phyloP scores from a whole-genome alignment of 1,140 invertebrate genomes.

The Battus philenor region DNA sequence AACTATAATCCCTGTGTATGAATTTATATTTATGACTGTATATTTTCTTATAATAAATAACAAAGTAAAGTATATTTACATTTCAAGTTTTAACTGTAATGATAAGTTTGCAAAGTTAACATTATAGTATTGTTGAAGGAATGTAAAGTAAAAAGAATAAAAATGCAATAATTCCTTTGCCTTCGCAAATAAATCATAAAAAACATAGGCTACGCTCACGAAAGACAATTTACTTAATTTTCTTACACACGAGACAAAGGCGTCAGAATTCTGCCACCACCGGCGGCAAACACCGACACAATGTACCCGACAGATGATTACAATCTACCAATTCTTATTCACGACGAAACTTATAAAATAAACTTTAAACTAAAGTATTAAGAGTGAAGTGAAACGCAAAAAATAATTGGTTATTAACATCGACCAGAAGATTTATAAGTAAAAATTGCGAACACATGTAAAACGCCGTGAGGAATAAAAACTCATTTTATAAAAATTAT shows the following conservation, averaged over 20 bases:
- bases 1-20: no score
- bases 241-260: constrained; percentile 26
- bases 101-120: no score
- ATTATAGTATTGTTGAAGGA: no score
- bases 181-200: constrained; percentile 3
- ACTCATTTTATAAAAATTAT: not conserved
- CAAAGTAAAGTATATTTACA: no score
- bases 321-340: constrained; percentile 20
- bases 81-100: no score
- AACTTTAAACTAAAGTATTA: constrained; percentile 21
- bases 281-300: constrained; percentile 16
- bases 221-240: constrained; percentile 12
- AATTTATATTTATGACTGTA: no score
- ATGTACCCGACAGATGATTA: constrained; percentile 31
- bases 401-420: constrained; percentile 14
- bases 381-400: constrained; percentile 4
- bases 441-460: constrained; percentile 37
- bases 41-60: no score
- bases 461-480: not conserved
- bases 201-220: constrained; percentile 1
- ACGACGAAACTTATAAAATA: constrained; percentile 11
- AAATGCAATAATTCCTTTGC: no score
- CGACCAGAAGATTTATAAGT: constrained; percentile 40
- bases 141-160: no score
- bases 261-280: constrained; percentile 35